These are phyloP conservation scores for Gobio gobio DNA, from an alignment of 2,113 vertebrate species.

Conservation along the genomic window DNA sequence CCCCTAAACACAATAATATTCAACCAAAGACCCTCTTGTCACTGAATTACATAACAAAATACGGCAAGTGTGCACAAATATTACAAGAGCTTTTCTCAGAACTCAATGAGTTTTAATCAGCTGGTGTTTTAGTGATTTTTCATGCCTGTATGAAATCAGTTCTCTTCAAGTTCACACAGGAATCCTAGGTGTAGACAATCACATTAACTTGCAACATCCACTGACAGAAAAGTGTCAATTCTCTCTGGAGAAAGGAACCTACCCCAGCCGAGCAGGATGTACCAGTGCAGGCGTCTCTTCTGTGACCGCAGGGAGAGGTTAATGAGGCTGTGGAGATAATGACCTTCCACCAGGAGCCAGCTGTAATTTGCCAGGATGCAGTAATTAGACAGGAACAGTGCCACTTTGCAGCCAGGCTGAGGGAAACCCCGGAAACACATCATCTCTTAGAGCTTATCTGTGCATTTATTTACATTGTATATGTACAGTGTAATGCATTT, in stretches of 20 bases:
- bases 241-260: conserved; percentile 50
- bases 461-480: not conserved
- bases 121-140: not conserved
- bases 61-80: not conserved
- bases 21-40: not conserved
- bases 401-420: conserved; percentile 88
- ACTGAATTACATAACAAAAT: not conserved
- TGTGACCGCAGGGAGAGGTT: conserved; percentile 88
- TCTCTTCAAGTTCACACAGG: not conserved
- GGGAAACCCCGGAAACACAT: conserved; percentile 36
- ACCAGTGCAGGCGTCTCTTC: conserved; percentile 84
- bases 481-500: not conserved
- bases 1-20: not conserved
- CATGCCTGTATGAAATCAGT: not conserved
- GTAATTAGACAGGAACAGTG: conserved; percentile 91
- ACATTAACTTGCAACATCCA: not conserved
- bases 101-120: not conserved
- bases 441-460: not conserved
- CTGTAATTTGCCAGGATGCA: conserved; percentile 94
- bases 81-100: not conserved
- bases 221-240: not conserved
- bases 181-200: not conserved
- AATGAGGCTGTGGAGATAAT: conserved; percentile 91
- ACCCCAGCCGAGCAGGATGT: conserved; percentile 92
- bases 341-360: conserved; percentile 92